A percentile compares a stretch with the other conserved stretches of the same genome.
Conservation (phyloP, 2,797 vertebrate genomes). For the Myotis findleyi region DNA sequence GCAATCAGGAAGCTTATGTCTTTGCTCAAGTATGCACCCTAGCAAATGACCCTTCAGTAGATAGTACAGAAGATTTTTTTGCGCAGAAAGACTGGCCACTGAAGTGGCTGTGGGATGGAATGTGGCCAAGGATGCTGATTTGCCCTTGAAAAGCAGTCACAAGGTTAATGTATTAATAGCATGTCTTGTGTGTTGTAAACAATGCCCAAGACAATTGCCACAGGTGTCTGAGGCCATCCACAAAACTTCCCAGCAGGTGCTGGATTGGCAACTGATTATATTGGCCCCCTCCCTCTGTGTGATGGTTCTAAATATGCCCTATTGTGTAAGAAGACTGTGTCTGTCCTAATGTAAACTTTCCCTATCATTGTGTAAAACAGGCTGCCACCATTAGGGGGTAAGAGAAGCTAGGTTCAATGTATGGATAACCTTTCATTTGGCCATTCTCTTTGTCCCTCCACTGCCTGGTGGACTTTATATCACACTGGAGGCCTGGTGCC, state of each 20-base stretch:
- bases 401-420: neutral
- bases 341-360: neutral
- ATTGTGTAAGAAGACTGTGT: neutral
- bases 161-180: neutral
- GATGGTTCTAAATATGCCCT: neutral
- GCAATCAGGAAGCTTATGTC: neutral
- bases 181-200: neutral
- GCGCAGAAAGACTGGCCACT: neutral
- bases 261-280: neutral
- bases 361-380: neutral
- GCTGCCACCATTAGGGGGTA: too few relatives aligned
- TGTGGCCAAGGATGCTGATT: neutral
- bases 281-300: too few relatives aligned
- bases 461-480: neutral
- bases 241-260: neutral
- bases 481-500: neutral
- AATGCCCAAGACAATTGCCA: neutral
- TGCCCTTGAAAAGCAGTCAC: neutral
- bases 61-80: neutral
- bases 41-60: neutral
- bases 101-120: neutral
- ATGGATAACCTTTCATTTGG: neutral
- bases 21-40: neutral
- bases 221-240: neutral
- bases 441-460: neutral